Percentiles rank a stretch among this genome's conserved stretches.
Evolutionary conservation across 2,113 vertebrate species (phyloP).

Genomic region (Entelurus aequoreus): DNA sequence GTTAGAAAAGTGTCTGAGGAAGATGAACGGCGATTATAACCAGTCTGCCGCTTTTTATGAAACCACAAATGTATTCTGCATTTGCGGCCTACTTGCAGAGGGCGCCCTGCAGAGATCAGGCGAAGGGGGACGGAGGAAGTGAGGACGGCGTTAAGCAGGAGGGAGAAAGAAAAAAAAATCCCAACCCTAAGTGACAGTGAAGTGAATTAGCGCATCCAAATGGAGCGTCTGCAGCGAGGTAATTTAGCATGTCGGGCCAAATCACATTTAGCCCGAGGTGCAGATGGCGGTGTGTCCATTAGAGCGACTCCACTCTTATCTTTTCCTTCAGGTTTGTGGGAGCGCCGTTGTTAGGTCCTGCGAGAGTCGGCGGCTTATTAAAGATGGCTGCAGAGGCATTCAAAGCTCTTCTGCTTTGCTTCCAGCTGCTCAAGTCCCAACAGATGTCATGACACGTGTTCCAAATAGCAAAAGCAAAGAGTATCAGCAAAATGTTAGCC

Average conservation of each 20-base stretch:
- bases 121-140: too few relatives aligned
- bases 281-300: constrained; percentile 58
- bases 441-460: constrained; percentile 32
- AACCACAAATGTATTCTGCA: constrained; percentile 33
- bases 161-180: too few relatives aligned
- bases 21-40: background rate
- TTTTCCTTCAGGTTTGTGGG: constrained; percentile 13
- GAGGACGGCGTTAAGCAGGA: too few relatives aligned
- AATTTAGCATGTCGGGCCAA: constrained; percentile 61
- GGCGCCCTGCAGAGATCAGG: too few relatives aligned
- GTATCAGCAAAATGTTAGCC: constrained; percentile 20
- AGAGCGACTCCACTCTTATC: constrained; percentile 23
- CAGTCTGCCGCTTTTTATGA: constrained; percentile 3
- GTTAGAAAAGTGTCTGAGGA: background rate
- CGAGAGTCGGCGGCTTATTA: constrained; percentile 38
- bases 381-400: constrained; percentile 34
- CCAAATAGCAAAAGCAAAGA: constrained; percentile 11
- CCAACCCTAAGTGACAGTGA: constrained; percentile 42
- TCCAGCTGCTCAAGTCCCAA: background rate
- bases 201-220: constrained; percentile 59
- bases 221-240: constrained; percentile 44
- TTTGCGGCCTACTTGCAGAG: constrained; percentile 6
- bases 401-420: background rate
- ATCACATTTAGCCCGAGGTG: constrained; percentile 60
- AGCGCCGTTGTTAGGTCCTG: constrained; percentile 13